These are phyloP conservation scores for Andricus curvator DNA, from an alignment of 2,888 invertebrate species.

Conservation along the genomic window DNA sequence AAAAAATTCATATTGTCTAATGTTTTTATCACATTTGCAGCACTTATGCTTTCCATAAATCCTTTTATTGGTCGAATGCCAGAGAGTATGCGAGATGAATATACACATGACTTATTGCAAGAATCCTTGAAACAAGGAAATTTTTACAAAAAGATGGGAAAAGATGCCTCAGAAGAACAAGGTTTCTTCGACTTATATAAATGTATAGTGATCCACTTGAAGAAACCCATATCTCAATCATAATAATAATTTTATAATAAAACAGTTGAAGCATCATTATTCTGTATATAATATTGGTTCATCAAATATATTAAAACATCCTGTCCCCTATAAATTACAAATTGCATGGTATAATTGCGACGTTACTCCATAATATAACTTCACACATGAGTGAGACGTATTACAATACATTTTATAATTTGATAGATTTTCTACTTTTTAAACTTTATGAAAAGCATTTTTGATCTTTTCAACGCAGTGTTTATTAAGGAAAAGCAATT, in stretches of 20 bases:
- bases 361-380: too few species aligned
- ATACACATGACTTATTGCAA: constrained; percentile 81
- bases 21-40: constrained; percentile 76
- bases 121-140: constrained; percentile 72
- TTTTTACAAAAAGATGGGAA: not conserved
- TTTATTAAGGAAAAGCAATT: too few species aligned
- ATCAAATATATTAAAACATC: too few species aligned
- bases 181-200: constrained; percentile 73
- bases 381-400: too few species aligned
- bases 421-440: too few species aligned
- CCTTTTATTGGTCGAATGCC: constrained; percentile 85
- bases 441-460: too few species aligned
- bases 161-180: not conserved
- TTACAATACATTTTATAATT: too few species aligned
- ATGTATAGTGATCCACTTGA: constrained; percentile 65
- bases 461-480: too few species aligned
- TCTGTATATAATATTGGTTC: not conserved
- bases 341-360: too few species aligned
- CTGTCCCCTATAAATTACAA: too few species aligned
- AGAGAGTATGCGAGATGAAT: constrained; percentile 80
- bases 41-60: constrained; percentile 83
- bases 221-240: constrained; percentile 57
- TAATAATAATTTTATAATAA: not conserved
- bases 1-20: not conserved
- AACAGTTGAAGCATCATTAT: not conserved